Evolutionary conservation across 2,113 vertebrate species (phyloP), one percentile per base, ranked within the genome.

Genomic region (Struthidea cinerea): DNA sequence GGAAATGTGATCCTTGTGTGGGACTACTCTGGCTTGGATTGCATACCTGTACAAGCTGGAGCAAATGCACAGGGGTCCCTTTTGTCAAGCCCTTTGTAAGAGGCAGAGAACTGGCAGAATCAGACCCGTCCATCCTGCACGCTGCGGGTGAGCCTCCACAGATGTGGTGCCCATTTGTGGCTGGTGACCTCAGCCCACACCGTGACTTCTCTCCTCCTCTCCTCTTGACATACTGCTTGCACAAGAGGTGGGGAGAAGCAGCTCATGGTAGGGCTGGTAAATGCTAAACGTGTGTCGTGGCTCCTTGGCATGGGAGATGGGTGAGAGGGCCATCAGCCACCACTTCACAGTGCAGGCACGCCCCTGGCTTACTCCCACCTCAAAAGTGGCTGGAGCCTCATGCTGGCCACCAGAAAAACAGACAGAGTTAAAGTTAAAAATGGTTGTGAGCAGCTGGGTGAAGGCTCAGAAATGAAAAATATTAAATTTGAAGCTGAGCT

Each of bases 91-190:
- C 13, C 17, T 37, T 86, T 14, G 1, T 61, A 19, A 61, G 39
- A 44, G 57, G 53, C 68, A 71, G 71, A 77, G 44, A 55, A 42
- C 7, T 57, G 49, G 35, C 44, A 77, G 65, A 61, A 41, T 70
- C 49, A 37, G 30, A 44, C 26, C 24, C 0, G 0, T 74, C 70
- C 50, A 4, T 61, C 41, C 56, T 2, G 0, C 0, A 2, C 79
- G 26, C 56, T 11, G 2, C 0, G 1, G 16, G 19, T 68, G 35
- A 84, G 32, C 56, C n/a, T 16, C 4, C 37, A 32, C 12, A 52
- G 41, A 10, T 33, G n/a, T 23, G 41, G 35, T 56, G 24, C 67
- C 60, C 7, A 1, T 46, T 61, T 78, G 79, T 65, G 41, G 65
- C 27, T 52, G 75, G 11, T 75, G 46, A 56, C 65, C 42, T 75